Evolutionary conservation across 2,888 invertebrate species (phyloP).

Genomic region (Hyalella azteca): DNA sequence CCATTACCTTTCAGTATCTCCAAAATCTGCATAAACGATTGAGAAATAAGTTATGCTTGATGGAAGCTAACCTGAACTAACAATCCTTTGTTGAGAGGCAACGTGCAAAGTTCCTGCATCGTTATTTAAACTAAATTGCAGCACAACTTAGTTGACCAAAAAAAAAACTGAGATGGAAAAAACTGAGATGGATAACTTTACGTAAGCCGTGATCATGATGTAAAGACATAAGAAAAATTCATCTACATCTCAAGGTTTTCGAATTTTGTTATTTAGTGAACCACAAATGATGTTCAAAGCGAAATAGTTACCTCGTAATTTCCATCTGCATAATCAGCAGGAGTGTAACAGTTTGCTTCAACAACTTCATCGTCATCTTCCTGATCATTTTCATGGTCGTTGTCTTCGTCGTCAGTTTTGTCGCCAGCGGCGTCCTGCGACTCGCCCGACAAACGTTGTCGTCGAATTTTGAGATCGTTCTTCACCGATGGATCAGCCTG

Average conservation of each 20-base stretch:
- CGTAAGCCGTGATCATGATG: too few relatives aligned
- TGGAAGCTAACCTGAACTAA: neutral
- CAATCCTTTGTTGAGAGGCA: too few relatives aligned
- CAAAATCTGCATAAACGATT: slow-evolving; percentile 41
- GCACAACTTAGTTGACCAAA: too few relatives aligned
- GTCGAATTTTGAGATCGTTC: slow-evolving; percentile 48
- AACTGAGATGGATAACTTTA: too few relatives aligned
- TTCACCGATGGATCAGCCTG: slow-evolving; percentile 54
- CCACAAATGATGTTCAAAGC: too few relatives aligned
- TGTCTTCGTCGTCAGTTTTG: neutral
- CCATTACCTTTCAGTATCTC: slow-evolving; percentile 41
- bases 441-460: neutral
- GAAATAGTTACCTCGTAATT: slow-evolving; percentile 52
- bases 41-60: neutral
- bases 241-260: too few relatives aligned
- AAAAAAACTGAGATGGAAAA: too few relatives aligned
- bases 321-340: slow-evolving; percentile 52
- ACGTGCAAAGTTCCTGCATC: too few relatives aligned
- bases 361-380: slow-evolving; percentile 49
- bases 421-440: slow-evolving; percentile 38
- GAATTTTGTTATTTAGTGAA: too few relatives aligned
- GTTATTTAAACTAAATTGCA: too few relatives aligned
- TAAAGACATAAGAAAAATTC: too few relatives aligned
- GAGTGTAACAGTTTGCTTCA: slow-evolving; percentile 52
- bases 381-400: slow-evolving; percentile 32